Conservation (phyloP, 2,113 vertebrate species). For the Cynocephalus volans region DNA sequence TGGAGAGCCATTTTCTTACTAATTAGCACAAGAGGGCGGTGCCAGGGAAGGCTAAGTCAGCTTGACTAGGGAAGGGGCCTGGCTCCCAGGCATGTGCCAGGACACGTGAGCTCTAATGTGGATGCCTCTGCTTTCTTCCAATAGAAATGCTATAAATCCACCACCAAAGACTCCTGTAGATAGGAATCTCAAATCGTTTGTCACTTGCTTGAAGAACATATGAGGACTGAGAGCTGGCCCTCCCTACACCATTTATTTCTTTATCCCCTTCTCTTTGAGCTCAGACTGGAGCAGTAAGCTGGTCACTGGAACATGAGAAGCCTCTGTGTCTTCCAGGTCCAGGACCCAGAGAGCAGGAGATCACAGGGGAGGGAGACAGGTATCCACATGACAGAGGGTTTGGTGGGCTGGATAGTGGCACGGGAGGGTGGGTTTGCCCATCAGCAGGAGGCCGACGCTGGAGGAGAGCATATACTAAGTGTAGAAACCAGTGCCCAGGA, state of each 20-base stretch:
- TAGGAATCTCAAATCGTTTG: too few species aligned
- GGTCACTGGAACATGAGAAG: background rate
- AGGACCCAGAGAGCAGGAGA: background rate
- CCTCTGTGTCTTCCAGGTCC: background rate
- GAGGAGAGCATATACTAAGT: background rate
- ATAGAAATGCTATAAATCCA: background rate
- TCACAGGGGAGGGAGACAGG: too few species aligned
- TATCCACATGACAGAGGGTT: background rate
- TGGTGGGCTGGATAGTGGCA: background rate
- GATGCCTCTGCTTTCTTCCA: background rate
- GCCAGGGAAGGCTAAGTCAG: background rate
- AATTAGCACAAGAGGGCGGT: conserved; percentile 63
- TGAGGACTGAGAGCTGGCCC: background rate
- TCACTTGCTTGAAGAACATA: background rate
- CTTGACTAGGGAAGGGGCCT: background rate
- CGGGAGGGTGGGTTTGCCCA: background rate
- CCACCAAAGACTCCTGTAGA: background rate
- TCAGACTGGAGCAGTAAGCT: background rate
- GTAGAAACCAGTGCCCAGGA: background rate
- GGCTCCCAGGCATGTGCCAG: background rate
- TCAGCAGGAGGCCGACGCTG: background rate
- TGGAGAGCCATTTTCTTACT: conserved; percentile 68
- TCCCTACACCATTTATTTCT: background rate
- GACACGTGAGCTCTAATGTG: rapidly evolving
- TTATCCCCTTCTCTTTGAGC: background rate